A percentile compares a stretch with the other conserved stretches of the same genome.
Conservation (phyloP, 1,140 invertebrate genomes). For the Vollenhovia emeryi region DNA sequence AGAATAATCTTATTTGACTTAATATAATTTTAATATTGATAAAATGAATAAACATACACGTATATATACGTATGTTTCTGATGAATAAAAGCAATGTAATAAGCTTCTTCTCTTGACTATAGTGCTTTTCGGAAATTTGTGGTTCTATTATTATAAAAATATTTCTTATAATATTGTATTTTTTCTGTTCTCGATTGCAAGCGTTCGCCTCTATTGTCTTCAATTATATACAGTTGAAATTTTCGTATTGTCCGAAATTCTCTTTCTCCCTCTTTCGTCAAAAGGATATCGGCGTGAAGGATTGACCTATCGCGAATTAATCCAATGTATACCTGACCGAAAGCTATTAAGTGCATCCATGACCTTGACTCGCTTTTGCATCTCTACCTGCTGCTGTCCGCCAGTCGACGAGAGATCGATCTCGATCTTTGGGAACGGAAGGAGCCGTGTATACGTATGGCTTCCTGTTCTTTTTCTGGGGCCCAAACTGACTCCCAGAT, state of each 20-base stretch:
- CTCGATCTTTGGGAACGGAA: constrained; percentile 52
- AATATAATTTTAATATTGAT: background rate
- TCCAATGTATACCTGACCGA: background rate
- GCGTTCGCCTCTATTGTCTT: background rate
- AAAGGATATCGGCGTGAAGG: background rate
- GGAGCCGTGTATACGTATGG: constrained; percentile 24
- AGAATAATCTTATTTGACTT: too few species aligned
- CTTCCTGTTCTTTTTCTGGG: constrained; percentile 62
- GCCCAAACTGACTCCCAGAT: constrained; percentile 59
- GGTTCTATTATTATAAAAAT: background rate
- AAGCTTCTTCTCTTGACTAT: too few species aligned
- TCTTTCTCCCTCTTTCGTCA: background rate
- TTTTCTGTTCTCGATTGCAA: background rate
- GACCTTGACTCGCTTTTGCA: constrained; percentile 57
- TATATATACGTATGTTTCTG: background rate
- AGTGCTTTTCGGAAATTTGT: background rate
- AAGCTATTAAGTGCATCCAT: constrained; percentile 34
- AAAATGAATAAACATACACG: background rate
- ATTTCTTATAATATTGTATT: background rate
- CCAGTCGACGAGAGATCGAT: constrained; percentile 56
- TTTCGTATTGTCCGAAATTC: background rate
- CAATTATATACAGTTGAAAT: background rate
- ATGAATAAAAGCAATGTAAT: too few species aligned
- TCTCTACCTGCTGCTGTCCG: constrained; percentile 42
- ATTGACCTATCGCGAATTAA: constrained; percentile 5